These are phyloP conservation scores for Grammomys surdaster DNA, from an alignment of 2,113 vertebrate genomes.

Conservation along the genomic window DNA sequence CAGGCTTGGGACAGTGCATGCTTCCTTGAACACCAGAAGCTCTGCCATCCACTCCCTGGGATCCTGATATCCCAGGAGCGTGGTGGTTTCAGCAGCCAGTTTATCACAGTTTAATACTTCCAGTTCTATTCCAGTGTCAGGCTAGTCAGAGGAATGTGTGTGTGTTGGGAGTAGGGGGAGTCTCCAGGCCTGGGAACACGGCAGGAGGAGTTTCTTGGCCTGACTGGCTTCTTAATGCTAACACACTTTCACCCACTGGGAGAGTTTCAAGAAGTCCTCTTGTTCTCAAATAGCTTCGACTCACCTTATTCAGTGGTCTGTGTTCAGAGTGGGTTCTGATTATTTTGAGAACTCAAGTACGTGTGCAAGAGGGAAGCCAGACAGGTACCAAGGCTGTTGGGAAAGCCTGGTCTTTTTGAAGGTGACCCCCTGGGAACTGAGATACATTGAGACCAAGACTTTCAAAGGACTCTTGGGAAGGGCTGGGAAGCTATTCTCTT, in stretches of 20 bases:
- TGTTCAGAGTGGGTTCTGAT: neutral
- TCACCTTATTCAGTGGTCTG: neutral
- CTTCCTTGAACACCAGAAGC: neutral
- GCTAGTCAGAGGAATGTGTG: too few species aligned
- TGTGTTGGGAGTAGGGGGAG: too few species aligned
- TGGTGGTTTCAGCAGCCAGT: neutral
- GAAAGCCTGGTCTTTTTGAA: neutral
- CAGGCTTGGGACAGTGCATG: neutral
- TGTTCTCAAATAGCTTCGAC: neutral
- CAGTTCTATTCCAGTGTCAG: neutral
- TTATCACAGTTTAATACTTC: neutral
- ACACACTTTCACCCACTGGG: neutral
- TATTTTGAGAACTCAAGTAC: neutral
- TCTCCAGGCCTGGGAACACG: too few species aligned
- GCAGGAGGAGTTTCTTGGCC: neutral
- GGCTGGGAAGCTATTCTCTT: rapidly evolving
- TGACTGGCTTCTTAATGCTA: neutral
- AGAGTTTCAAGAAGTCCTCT: neutral
- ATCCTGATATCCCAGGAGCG: neutral
- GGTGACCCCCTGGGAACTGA: neutral
- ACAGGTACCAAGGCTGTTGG: neutral
- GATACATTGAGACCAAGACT: rapidly evolving
- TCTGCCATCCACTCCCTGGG: neutral
- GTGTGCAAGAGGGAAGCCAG: neutral
- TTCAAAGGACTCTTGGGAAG: neutral